Percentiles rank a stretch among this genome's conserved stretches.
phyloP scores from a whole-genome alignment of 2,113 vertebrate species.

The Lepus americanus region DNA sequence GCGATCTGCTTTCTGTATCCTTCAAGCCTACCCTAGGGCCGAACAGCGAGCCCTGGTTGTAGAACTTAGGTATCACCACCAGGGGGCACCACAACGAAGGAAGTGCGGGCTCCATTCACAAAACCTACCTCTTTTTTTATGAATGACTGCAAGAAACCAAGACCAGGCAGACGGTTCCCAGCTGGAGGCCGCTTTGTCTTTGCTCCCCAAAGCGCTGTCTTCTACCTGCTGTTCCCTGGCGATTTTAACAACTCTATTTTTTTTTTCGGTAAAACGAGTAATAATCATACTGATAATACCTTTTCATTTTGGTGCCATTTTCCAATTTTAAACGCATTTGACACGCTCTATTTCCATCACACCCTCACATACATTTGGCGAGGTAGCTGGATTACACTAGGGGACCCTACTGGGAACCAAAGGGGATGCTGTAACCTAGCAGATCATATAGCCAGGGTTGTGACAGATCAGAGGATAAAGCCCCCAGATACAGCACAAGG shows the following conservation, averaged over 20 bases:
- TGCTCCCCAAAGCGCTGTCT: background rate
- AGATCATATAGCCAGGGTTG: background rate
- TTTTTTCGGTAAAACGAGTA: background rate
- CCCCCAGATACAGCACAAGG: background rate
- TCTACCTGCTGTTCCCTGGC: background rate
- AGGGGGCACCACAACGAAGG: conserved; percentile 41
- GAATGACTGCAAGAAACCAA: conserved; percentile 4
- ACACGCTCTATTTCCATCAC: background rate
- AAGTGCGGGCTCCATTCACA: conserved; percentile 55
- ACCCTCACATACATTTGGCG: background rate
- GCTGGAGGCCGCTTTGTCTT: background rate
- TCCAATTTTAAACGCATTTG: conserved; percentile 43
- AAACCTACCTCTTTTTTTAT: conserved; percentile 42
- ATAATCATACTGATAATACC: background rate
- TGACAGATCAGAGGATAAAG: background rate
- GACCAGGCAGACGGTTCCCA: background rate
- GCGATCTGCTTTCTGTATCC: background rate
- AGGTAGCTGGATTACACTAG: background rate
- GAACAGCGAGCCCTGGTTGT: background rate
- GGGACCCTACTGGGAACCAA: background rate
- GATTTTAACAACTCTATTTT: conserved; percentile 38
- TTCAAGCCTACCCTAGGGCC: background rate
- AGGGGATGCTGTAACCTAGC: background rate
- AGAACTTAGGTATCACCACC: conserved; percentile 38
- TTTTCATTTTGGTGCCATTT: background rate